Evolutionary conservation across 92 coral and sea anemone species (phyloP).

Genomic region (Palythoa heliodiscus): DNA sequence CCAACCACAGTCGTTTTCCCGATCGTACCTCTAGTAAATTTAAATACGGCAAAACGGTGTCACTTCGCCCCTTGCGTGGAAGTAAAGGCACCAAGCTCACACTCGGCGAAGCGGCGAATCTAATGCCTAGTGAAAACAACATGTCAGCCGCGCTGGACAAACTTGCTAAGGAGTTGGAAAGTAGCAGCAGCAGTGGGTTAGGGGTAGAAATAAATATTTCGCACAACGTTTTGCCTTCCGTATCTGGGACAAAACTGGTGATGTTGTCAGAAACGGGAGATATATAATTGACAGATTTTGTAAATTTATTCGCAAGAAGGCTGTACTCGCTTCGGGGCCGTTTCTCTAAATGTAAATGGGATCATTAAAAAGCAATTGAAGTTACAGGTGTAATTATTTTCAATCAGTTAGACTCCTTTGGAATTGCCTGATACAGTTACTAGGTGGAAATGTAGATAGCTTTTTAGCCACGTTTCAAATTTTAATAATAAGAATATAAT

Average conservation of each 20-base stretch:
- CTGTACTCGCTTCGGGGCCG: too few relatives aligned
- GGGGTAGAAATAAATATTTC: slow-evolving; percentile 53
- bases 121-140: slow-evolving; percentile 62
- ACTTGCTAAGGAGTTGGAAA: slow-evolving; percentile 72
- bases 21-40: slow-evolving; percentile 53
- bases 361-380: too few relatives aligned
- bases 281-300: background rate
- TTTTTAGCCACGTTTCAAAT: too few relatives aligned
- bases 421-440: too few relatives aligned
- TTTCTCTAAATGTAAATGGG: too few relatives aligned
- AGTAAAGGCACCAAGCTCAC: slow-evolving; percentile 79
- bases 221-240: slow-evolving; percentile 72
- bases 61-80: slow-evolving; percentile 45
- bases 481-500: too few relatives aligned
- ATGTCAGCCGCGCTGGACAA: slow-evolving; percentile 63
- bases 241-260: slow-evolving; percentile 82
- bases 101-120: slow-evolving; percentile 81
- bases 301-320: background rate
- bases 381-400: too few relatives aligned
- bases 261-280: slow-evolving; percentile 49
- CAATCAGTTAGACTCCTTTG: too few relatives aligned
- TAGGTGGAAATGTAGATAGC: too few relatives aligned
- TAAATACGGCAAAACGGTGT: slow-evolving; percentile 54
- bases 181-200: slow-evolving; percentile 47
- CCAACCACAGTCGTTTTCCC: slow-evolving; percentile 39